Base-by-base conservation (phyloP, 1,140 invertebrate genomes). In the Zeugodacus cucurbitae region DNA sequence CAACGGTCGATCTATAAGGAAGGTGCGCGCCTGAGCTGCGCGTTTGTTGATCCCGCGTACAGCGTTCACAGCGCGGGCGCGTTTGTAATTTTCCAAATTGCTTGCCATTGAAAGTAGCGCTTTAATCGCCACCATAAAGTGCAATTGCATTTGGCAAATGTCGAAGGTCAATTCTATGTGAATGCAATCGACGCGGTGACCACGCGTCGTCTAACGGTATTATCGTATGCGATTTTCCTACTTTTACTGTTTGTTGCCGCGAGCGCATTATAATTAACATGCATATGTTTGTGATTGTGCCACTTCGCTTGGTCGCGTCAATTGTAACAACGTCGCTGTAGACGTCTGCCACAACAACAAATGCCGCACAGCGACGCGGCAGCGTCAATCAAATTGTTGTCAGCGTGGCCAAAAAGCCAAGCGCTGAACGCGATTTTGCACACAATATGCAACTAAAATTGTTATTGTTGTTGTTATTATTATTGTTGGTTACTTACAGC, bases 311-410 rank as follows among this genome's bases (percentile, higher is more conserved):
- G 74, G 6, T 62, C 26, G 74, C 74, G 8, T 62, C 44, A 74
- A 74, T 82, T 82, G 41, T 62, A 62, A 62, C 58, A 62, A 22
- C 74, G 44, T 17, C n/a, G 34, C 48, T 54, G 48, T 7, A 6
- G 48, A 6, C 14, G n/a, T 62, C n/a, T n/a, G 58, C 34, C 37
- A 54, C 74, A 70, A 29, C 64, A 82, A 82, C 74, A 48, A 5
- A 48, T 4, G 22, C 17, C 34, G 3, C 14, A 54, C 74, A 82
- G 11, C 41, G 41, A 11, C 48, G 74, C 74, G 41, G 74, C 74
- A 82, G 74, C 74, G 41, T 26, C 74, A 82, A 82, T 82, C 74
- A 82, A 82, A 82, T 48, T 82, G 41, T 54, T 34, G 22, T 74
- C 41, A 20, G 34, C 41, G 67, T n/a, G 32, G n/a, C 10, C n/a